Evolutionary conservation across 2,797 vertebrate species (phyloP).

Genomic region (Pitangus sulphuratus): DNA sequence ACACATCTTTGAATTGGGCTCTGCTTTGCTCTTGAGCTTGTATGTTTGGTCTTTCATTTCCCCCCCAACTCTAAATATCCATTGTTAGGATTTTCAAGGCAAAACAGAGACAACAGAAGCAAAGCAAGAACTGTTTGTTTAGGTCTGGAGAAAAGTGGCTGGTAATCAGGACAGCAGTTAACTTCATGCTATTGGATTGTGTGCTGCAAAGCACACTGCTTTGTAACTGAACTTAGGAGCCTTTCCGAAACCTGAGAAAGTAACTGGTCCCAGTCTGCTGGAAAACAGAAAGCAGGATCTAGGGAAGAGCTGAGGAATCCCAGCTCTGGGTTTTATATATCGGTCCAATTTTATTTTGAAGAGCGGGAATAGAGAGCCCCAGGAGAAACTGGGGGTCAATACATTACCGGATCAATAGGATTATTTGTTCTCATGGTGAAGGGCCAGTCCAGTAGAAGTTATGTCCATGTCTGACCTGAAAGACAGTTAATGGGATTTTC

Average conservation of each 20-base stretch:
- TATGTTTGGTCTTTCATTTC: neutral
- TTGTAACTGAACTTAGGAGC: neutral
- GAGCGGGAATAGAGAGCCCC: neutral
- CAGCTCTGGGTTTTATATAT: neutral
- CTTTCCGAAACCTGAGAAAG: neutral
- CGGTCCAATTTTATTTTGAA: neutral
- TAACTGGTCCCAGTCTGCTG: neutral
- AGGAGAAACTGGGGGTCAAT: neutral
- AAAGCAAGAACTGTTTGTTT: neutral
- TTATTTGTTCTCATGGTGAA: neutral
- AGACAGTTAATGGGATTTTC: neutral
- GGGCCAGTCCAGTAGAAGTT: neutral
- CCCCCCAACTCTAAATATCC: neutral
- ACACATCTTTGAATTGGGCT: neutral
- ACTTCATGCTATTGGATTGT: neutral
- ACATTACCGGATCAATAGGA: neutral
- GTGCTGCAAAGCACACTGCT: neutral
- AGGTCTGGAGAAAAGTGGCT: neutral
- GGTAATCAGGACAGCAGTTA: neutral
- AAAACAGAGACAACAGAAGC: neutral
- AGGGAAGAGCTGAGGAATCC: neutral
- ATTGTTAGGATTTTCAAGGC: constrained; percentile 7
- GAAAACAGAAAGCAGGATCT: neutral
- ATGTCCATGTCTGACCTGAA: neutral
- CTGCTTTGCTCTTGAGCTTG: neutral